Evolutionary conservation across 2,888 invertebrate species (phyloP).

Genomic region (Tuberolachnus salignus): DNA sequence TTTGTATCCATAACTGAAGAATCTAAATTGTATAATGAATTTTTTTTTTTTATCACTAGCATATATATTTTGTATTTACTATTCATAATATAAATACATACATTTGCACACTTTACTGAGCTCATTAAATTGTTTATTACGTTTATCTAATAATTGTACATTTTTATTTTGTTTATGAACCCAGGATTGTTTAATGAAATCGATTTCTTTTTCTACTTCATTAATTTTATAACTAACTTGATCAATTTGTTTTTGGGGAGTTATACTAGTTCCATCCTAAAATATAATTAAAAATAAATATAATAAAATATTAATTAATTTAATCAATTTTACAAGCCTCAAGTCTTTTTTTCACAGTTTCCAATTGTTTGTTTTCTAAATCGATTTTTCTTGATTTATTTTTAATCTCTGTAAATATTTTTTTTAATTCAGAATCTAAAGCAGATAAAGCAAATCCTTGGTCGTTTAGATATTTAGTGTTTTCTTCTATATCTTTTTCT

Average conservation of each 20-base stretch:
- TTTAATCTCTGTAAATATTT: conserved; percentile 64
- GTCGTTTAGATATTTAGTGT: conserved; percentile 61
- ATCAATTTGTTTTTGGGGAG: conserved; percentile 66
- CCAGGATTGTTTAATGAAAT: conserved; percentile 76
- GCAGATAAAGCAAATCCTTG: conserved; percentile 62
- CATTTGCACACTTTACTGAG: conserved; percentile 76
- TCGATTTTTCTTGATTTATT: conserved; percentile 60
- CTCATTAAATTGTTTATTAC: conserved; percentile 72
- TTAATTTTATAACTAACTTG: conserved; percentile 65
- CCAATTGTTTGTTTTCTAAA: conserved; percentile 45
- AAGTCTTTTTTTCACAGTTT: conserved; percentile 61
- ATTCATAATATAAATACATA: conserved; percentile 62
- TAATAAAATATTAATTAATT: background rate
- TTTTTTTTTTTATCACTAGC: too few relatives aligned
- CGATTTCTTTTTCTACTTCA: conserved; percentile 69
- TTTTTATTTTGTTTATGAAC: conserved; percentile 76
- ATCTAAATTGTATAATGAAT: conserved; percentile 61
- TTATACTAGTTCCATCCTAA: conserved; percentile 66
- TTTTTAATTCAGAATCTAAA: conserved; percentile 64
- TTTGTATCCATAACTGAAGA: conserved; percentile 75
- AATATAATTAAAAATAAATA: background rate
- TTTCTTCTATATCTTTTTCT: conserved; percentile 51
- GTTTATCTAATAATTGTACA: conserved; percentile 72
- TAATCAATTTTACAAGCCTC: conserved; percentile 62
- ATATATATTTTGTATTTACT: background rate